Base-by-base conservation (phyloP, 2,888 invertebrate genomes). In the Nebria brevicollis region DNA sequence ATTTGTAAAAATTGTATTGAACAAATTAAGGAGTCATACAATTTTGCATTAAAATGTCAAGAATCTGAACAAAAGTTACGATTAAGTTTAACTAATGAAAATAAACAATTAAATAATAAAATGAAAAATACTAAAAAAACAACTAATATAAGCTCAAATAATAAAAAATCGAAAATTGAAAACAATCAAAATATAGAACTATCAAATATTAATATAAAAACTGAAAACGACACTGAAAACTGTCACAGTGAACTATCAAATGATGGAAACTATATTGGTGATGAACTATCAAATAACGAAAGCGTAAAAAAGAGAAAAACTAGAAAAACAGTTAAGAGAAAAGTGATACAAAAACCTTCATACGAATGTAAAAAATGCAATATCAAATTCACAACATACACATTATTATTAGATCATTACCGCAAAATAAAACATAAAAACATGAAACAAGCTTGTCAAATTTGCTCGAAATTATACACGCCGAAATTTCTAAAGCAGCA, bases 1-100 rank as follows among this genome's bases (percentile, higher is more conserved):
- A 87, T 87, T 70, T 87, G 87, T 78, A 81, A 83, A 68, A 79
- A 82, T 26, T 87, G 87, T 77, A 82, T 85, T 26, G 83, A 84
- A 73, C 85, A 85, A 83, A 82, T 87, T 26, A 83, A 80, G 41
- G 81, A 84, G 65, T 84, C 84, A 11, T 86, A 86, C 82, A 83
- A 84, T 41, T 87, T 86, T 78, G 82, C 84, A 77, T 83, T 86
- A 82, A 83, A 86, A 66, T 87, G 86, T 75, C 83, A 84, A 75
- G 82, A 84, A 34, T 83, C 84, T 6, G 83, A 86, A 64, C 82
- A 83, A 72, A 84, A 83, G 68, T 83, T 86, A 25, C 82, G 82
- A 74, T 84, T 43, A 84, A 66, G 25, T 72, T 77, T 54, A 72
- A 54, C 64, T 42, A 15, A 15, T 68, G 77, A 68, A 42, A n/a